phyloP scores from a whole-genome alignment of 2,113 vertebrate species.

The Zapus hudsonius region DNA sequence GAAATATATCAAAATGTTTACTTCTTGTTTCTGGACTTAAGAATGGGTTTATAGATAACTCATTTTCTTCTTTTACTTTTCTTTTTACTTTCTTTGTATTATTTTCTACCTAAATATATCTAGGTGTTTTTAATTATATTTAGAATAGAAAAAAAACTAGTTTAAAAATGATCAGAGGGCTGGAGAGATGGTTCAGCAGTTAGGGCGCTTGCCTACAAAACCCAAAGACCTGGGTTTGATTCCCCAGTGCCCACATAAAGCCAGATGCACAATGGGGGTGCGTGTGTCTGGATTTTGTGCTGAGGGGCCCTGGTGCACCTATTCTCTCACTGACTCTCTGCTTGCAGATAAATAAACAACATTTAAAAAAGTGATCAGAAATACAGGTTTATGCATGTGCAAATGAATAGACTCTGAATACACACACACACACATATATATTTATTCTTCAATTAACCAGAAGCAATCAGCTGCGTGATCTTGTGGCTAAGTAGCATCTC shows the following conservation, averaged over 20 bases:
- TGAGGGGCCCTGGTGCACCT: too few species aligned
- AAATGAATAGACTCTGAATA: constrained; percentile 12
- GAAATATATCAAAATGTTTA: constrained; percentile 41
- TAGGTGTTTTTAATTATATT: constrained; percentile 52
- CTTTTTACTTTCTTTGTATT: constrained; percentile 43
- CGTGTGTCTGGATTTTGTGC: too few species aligned
- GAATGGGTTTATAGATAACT: constrained; percentile 35
- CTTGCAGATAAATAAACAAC: too few species aligned
- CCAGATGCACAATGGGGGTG: too few species aligned
- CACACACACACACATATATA: not conserved
- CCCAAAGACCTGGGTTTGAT: too few species aligned
- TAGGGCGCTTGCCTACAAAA: too few species aligned
- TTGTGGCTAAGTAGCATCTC: not conserved
- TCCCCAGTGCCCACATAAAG: too few species aligned
- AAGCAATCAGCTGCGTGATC: not conserved
- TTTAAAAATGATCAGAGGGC: too few species aligned
- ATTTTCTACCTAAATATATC: constrained; percentile 57
- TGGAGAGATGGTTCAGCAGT: too few species aligned
- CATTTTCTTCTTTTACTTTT: constrained; percentile 50
- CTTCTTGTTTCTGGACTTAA: constrained; percentile 34
- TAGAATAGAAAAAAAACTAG: constrained; percentile 59
- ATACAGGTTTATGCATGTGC: constrained; percentile 46
- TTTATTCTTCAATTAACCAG: not conserved
- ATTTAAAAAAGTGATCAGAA: constrained; percentile 19
- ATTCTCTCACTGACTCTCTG: too few species aligned